These are phyloP conservation scores for Pammene fasciana DNA, from an alignment of 2,888 invertebrate species.

Conservation along the genomic window DNA sequence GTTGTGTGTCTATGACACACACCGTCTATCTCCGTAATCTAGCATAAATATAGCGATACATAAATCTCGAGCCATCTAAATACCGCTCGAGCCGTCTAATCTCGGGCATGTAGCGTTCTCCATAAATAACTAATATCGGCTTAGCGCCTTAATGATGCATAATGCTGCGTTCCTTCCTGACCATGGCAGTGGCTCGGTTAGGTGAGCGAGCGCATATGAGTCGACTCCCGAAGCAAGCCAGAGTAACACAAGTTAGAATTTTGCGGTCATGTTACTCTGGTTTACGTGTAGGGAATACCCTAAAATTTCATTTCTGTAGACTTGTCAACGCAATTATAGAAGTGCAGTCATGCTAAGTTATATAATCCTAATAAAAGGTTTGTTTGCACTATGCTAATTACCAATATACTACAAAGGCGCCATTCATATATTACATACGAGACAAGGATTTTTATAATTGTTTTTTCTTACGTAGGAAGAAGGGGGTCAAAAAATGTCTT, in stretches of 20 bases:
- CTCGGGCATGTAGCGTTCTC: constrained; percentile 35
- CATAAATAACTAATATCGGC: constrained; percentile 41
- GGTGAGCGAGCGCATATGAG: not conserved
- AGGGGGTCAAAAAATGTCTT: no score
- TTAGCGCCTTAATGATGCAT: constrained; percentile 58
- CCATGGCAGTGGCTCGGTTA: not conserved
- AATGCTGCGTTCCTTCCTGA: constrained; percentile 50
- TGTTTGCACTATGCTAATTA: no score
- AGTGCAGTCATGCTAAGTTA: no score
- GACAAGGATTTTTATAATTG: no score
- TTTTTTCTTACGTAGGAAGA: no score
- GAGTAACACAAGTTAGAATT: not conserved
- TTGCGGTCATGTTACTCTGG: not conserved
- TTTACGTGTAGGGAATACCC: no score
- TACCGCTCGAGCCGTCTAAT: constrained; percentile 35
- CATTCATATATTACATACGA: no score
- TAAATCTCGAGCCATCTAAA: constrained; percentile 38
- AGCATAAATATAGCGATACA: constrained; percentile 33
- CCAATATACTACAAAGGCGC: no score
- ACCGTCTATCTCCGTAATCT: constrained; percentile 28
- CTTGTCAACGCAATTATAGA: no score
- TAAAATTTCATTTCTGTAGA: no score
- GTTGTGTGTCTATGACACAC: constrained; percentile 9
- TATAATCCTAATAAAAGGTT: no score
- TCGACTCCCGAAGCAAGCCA: not conserved